phyloP scores from a whole-genome alignment of 2,888 invertebrate genomes.

The Cosmorhoe ocellata region DNA sequence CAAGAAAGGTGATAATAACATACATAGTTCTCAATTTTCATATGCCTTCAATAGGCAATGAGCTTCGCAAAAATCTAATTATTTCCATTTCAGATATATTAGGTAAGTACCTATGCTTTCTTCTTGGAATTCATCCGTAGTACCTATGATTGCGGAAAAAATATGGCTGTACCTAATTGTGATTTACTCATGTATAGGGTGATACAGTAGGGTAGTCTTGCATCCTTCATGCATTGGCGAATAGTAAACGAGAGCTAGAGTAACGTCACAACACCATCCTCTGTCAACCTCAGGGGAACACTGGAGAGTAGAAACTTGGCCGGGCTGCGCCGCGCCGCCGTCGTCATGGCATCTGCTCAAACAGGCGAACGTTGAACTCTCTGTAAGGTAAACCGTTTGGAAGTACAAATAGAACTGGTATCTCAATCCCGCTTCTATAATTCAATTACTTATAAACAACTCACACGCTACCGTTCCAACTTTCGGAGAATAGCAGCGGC shows the following conservation, averaged over 20 bases:
- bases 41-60: too few relatives aligned
- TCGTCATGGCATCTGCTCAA: slow-evolving; percentile 55
- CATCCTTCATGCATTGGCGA: too few relatives aligned
- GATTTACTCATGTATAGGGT: too few relatives aligned
- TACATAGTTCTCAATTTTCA: too few relatives aligned
- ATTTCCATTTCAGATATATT: too few relatives aligned
- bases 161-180: too few relatives aligned
- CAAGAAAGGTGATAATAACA: too few relatives aligned
- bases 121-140: too few relatives aligned
- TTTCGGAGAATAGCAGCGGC: slow-evolving; percentile 27
- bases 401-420: slow-evolving; percentile 54
- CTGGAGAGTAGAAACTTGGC: background rate
- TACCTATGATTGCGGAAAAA: too few relatives aligned
- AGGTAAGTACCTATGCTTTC: too few relatives aligned
- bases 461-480: slow-evolving; percentile 36
- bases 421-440: slow-evolving; percentile 47
- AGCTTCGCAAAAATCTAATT: too few relatives aligned
- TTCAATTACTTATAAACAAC: slow-evolving; percentile 43
- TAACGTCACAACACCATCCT: background rate
- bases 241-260: slow-evolving; percentile 5
- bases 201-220: too few relatives aligned
- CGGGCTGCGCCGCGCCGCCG: background rate
- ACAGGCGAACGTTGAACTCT: slow-evolving; percentile 69
- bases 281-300: slow-evolving; percentile 6
- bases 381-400: slow-evolving; percentile 56